Conservation (phyloP, 2,113 vertebrate genomes). For the Callopanchax toddi region DNA sequence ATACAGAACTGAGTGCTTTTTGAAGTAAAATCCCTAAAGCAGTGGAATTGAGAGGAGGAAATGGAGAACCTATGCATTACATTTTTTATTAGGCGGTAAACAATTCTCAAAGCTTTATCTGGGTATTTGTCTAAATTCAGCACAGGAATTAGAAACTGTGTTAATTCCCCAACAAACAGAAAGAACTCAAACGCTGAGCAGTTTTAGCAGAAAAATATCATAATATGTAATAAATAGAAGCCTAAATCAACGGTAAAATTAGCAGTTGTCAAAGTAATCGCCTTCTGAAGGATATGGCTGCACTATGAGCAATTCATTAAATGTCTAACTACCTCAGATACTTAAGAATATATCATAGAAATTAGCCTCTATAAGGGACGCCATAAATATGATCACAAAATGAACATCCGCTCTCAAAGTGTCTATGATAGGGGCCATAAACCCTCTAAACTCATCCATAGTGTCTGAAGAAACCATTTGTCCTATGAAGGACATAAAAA, state of each 20-base stretch:
- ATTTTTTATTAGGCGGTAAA: conserved; percentile 42
- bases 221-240: no score
- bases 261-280: conserved; percentile 11
- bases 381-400: conserved; percentile 70
- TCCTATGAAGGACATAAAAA: conserved; percentile 67
- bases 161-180: neutral
- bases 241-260: neutral
- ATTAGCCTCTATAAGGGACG: conserved; percentile 52
- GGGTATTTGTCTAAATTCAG: conserved; percentile 42
- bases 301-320: conserved; percentile 26
- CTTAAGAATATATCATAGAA: conserved; percentile 64
- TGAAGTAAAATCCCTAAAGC: conserved; percentile 52
- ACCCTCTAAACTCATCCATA: conserved; percentile 59
- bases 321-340: conserved; percentile 44
- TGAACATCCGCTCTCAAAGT: conserved; percentile 66
- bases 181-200: no score
- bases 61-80: conserved; percentile 30
- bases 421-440: conserved; percentile 67
- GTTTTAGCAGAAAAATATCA: no score
- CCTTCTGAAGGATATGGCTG: conserved; percentile 12
- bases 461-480: conserved; percentile 58
- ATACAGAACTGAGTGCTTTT: conserved; percentile 44
- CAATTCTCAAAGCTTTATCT: conserved; percentile 26
- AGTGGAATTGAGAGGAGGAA: conserved; percentile 25
- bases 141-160: conserved; percentile 24